Conservation (phyloP, 2,888 invertebrate genomes). For the Norana najaformis region DNA sequence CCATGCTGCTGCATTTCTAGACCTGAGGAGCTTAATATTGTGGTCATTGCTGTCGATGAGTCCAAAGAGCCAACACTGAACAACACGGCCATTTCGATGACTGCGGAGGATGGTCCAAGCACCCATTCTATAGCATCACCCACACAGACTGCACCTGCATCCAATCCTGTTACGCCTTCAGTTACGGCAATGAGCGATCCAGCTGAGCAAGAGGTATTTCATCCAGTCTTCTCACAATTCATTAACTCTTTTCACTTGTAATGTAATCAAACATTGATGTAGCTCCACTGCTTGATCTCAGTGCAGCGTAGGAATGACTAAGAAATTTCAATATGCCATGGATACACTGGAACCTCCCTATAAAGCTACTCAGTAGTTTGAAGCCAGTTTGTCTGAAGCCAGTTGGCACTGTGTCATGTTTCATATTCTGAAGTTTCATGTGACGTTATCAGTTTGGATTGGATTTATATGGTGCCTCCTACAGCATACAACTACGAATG, state of each 20-base stretch:
- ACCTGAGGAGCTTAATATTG: neutral
- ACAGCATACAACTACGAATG: too few relatives aligned
- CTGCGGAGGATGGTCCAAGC: neutral
- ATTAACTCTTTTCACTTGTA: neutral
- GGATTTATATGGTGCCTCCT: too few relatives aligned
- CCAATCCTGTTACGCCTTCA: neutral
- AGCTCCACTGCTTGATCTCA: neutral
- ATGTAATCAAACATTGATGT: neutral
- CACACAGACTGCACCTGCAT: neutral
- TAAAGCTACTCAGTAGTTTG: too few relatives aligned
- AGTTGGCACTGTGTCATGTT: too few relatives aligned
- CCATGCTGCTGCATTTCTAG: neutral
- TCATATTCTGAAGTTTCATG: too few relatives aligned
- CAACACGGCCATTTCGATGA: neutral
- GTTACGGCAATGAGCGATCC: neutral
- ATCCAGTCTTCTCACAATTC: neutral
- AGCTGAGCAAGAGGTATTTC: neutral
- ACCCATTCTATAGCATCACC: neutral
- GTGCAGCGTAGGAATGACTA: neutral
- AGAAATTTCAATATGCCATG: too few relatives aligned
- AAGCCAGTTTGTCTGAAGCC: too few relatives aligned
- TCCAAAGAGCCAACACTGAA: neutral
- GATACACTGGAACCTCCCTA: too few relatives aligned
- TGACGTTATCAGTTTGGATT: too few relatives aligned
- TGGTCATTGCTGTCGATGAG: neutral